These are phyloP conservation scores for Hemibagrus guttatus DNA, from an alignment of 2,797 vertebrate species.

Conservation along the genomic window DNA sequence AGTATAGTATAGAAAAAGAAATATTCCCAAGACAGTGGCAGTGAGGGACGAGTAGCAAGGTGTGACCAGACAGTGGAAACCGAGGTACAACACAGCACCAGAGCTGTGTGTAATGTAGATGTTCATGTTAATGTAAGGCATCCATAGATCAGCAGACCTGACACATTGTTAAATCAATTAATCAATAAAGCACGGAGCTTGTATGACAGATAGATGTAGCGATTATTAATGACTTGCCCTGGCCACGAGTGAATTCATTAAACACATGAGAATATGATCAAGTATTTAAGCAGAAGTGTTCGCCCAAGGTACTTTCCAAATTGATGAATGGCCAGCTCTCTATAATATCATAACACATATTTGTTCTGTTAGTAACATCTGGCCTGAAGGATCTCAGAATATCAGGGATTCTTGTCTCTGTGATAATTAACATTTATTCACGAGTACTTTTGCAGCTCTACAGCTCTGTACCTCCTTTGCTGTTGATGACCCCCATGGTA, in stretches of 20 bases:
- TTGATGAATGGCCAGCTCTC: not conserved
- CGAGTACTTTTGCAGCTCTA: not conserved
- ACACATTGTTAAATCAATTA: conserved; percentile 13
- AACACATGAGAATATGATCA: conserved; percentile 8
- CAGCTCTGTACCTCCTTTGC: conserved; percentile 79
- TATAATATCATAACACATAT: not conserved
- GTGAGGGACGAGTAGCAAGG: not conserved
- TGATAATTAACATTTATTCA: not conserved
- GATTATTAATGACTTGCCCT: conserved; percentile 5
- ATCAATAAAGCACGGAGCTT: conserved; percentile 21
- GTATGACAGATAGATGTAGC: not conserved
- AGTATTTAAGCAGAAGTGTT: not conserved
- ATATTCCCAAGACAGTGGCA: not conserved
- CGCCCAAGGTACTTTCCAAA: conserved; percentile 10
- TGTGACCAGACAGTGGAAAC: not conserved
- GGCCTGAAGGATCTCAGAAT: not conserved
- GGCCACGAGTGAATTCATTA: not conserved
- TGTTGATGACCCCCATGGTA: conserved; percentile 80
- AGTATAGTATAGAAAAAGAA: not conserved
- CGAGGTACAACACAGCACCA: not conserved
- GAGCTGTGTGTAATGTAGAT: not conserved
- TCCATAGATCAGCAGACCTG: not conserved
- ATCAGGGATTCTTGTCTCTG: not conserved
- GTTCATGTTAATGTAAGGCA: not conserved
- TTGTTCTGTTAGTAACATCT: conserved; percentile 5